Evolutionary conservation across 2,797 vertebrate genomes (phyloP), one percentile per base, ranked within the genome.

Genomic region (Coluber constrictor): DNA sequence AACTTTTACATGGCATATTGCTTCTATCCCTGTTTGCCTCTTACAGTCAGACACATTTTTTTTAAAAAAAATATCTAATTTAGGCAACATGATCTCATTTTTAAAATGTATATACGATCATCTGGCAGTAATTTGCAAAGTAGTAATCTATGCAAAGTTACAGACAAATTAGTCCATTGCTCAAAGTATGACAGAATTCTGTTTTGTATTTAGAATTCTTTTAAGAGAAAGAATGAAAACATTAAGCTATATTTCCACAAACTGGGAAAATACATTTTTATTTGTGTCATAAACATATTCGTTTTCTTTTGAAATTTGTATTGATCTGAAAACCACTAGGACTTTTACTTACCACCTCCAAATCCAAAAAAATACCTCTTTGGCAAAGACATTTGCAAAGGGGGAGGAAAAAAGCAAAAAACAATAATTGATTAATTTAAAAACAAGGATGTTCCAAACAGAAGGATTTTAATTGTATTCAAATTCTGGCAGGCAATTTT

Each of bases 251-350:
- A 90, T 95, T 95, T 94, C 20, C 10, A 37, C 2, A 25, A 25
- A 90, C 54, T 18, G 29, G 3, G 87, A 87, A 57, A 87, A 57
- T 32, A 87, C 87, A 10, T 93, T 57, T 57, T 63, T 92, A 32
- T 90, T 90, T 92, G 54, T 10, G 54, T 86, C 60, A 92, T 4
- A 13, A 91, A 66, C 7, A 57, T 27, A 66, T n/a, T 61, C 90
- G 94, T 79, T 4, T 51, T 60, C 95, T 37, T 0, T 92, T 13
- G 1, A 88, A 86, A 0, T 29, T 61, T 51, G 93, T 90, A 90
- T 15, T 95, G 93, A 90, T 90, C 27, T 47, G 61, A 59, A 95
- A 97, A 93, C 20, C 32, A 66, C 86, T 20, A 83, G 15, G 1
- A 56, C 70, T 55, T 90, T 94, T 94, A 74, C 27, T 54, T 93